A percentile compares a stretch with the other conserved stretches of the same genome.
Evolutionary conservation across 2,113 vertebrate genomes (phyloP).

Genomic region (Neotoma lepida): DNA sequence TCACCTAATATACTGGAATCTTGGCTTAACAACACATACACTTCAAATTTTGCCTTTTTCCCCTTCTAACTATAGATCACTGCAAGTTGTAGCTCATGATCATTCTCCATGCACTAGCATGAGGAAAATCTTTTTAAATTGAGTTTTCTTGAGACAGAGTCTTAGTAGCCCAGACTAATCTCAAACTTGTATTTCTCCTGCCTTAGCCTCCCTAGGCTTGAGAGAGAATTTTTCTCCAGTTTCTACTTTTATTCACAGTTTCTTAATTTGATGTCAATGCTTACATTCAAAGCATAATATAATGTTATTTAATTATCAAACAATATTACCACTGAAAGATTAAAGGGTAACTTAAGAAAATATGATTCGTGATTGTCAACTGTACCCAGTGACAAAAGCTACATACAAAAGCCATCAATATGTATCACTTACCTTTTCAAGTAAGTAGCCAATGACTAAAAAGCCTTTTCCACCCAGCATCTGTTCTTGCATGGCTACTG

Average conservation of each 20-base stretch:
- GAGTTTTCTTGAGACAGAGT: neutral
- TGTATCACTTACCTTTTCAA: slow-evolving; percentile 93
- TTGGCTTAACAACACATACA: neutral
- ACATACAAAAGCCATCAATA: neutral
- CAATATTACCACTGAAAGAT: neutral
- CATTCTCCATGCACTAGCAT: neutral
- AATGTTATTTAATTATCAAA: slow-evolving; percentile 2
- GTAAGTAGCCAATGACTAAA: slow-evolving; percentile 96
- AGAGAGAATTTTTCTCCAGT: neutral
- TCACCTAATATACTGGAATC: neutral
- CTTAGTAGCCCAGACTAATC: neutral
- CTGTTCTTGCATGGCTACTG: slow-evolving; percentile 98
- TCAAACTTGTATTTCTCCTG: neutral
- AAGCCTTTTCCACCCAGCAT: slow-evolving; percentile 98
- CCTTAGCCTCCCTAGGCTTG: neutral
- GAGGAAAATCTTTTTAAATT: neutral
- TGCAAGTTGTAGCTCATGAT: neutral
- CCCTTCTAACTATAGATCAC: neutral
- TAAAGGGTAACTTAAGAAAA: slow-evolving; percentile 21
- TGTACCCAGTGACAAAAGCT: neutral
- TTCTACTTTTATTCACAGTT: slow-evolving; percentile 40
- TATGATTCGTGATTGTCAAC: neutral
- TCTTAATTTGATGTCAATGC: neutral
- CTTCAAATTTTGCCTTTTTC: neutral
- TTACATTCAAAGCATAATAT: neutral